Conservation (phyloP, 2,113 vertebrate genomes). For the Cyprinodon brontotheroides region DNA sequence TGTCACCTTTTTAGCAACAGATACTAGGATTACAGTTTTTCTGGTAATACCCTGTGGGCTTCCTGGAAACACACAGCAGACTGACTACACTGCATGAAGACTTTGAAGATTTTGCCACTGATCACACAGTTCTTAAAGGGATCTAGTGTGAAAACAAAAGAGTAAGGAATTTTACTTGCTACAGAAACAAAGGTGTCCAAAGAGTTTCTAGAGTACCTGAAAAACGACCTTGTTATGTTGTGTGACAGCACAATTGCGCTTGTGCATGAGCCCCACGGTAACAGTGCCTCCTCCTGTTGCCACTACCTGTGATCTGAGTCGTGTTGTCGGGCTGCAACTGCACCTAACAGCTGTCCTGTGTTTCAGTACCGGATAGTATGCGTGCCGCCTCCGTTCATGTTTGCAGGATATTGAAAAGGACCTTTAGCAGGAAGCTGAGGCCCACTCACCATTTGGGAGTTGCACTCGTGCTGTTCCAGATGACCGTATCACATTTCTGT, state of each 20-base stretch:
- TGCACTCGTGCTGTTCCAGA: slow-evolving; percentile 53
- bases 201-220: slow-evolving; percentile 15
- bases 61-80: slow-evolving; percentile 17
- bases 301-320: slow-evolving; percentile 69
- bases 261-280: slow-evolving; percentile 47
- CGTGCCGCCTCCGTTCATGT: slow-evolving; percentile 45
- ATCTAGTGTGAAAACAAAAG: not conserved
- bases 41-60: slow-evolving; percentile 2
- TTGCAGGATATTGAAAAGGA: slow-evolving; percentile 82
- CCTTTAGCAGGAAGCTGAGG: slow-evolving; percentile 75
- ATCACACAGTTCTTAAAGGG: not conserved
- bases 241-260: slow-evolving; percentile 25
- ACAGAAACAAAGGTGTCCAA: not conserved
- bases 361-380: slow-evolving; percentile 63
- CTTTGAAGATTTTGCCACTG: not conserved
- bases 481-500: slow-evolving; percentile 70
- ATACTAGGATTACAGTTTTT: slow-evolving; percentile 53
- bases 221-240: slow-evolving; percentile 48
- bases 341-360: slow-evolving; percentile 50
- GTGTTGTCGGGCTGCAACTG: slow-evolving; percentile 31
- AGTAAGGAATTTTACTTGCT: not conserved
- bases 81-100: slow-evolving; percentile 7
- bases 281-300: slow-evolving; percentile 68
- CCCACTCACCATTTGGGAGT: slow-evolving; percentile 58
- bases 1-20: slow-evolving; percentile 48